Percentiles rank a stretch among this genome's conserved stretches.
phyloP scores from a whole-genome alignment of 2,797 vertebrate genomes.

The Acanthurus leucopareius region DNA sequence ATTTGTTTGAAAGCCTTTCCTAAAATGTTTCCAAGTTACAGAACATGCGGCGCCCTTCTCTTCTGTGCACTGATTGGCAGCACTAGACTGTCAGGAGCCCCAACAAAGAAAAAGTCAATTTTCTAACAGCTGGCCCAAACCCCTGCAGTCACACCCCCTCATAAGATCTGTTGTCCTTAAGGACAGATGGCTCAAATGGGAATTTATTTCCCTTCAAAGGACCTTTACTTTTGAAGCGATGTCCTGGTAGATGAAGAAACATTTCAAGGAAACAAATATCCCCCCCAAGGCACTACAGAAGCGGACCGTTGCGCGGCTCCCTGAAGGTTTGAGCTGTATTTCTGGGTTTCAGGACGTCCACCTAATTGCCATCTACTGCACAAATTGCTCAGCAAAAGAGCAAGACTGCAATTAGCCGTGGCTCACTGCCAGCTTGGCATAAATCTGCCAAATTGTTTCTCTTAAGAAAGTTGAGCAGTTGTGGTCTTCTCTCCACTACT shows the following conservation, averaged over 20 bases:
- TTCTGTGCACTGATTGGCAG: slow-evolving; percentile 31
- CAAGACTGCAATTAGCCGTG: slow-evolving; percentile 84
- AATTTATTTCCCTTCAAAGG: slow-evolving; percentile 38
- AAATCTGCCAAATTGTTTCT: slow-evolving; percentile 81
- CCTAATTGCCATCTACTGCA: slow-evolving; percentile 82
- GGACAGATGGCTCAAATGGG: slow-evolving; percentile 51
- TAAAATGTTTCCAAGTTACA: slow-evolving; percentile 26
- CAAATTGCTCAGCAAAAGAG: slow-evolving; percentile 75
- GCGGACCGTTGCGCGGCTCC: slow-evolving; percentile 48
- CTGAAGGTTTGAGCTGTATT: slow-evolving; percentile 67
- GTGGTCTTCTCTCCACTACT: slow-evolving; percentile 66
- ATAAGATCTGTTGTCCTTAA: slow-evolving; percentile 46
- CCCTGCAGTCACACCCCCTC: slow-evolving; percentile 36
- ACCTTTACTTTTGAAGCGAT: slow-evolving; percentile 19
- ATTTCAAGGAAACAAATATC: slow-evolving; percentile 59
- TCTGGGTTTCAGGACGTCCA: slow-evolving; percentile 77
- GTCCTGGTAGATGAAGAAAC: slow-evolving; percentile 43
- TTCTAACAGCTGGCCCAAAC: slow-evolving; percentile 36
- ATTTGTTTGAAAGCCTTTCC: slow-evolving; percentile 29
- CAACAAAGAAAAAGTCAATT: slow-evolving; percentile 9
- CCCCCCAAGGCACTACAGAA: slow-evolving; percentile 42
- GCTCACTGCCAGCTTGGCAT: slow-evolving; percentile 73
- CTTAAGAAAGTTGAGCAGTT: slow-evolving; percentile 77
- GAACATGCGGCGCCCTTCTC: slow-evolving; percentile 10
- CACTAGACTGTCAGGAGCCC: slow-evolving; percentile 12